phyloP scores from a whole-genome alignment of 1,140 invertebrate species.

The Dendroctonus valens region DNA sequence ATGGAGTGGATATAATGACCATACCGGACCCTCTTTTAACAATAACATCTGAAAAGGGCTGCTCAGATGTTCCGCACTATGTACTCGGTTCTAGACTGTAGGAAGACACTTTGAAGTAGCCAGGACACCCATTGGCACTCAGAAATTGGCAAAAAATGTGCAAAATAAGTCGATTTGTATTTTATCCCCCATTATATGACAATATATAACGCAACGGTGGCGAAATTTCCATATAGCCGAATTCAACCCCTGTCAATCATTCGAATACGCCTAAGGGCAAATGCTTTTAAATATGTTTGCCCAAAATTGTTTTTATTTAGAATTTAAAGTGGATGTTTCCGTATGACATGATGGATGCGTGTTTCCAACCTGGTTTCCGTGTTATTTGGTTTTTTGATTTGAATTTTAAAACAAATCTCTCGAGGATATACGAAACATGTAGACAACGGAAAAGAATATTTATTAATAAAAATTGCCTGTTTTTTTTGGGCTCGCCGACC shows the following conservation, averaged over 20 bases:
- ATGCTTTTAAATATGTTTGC: slow-evolving; percentile 49
- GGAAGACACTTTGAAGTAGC: too few relatives aligned
- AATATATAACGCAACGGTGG: slow-evolving; percentile 27
- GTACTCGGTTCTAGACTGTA: too few relatives aligned
- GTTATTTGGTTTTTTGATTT: slow-evolving; percentile 45
- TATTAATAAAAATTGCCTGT: slow-evolving; percentile 6
- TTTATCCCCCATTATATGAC: slow-evolving; percentile 26
- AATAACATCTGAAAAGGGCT: too few relatives aligned
- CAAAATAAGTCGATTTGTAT: slow-evolving; percentile 12
- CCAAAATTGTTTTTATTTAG: slow-evolving; percentile 49
- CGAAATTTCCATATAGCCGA: slow-evolving; percentile 31
- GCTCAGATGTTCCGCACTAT: too few relatives aligned
- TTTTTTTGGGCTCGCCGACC: background rate
- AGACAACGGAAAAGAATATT: slow-evolving; percentile 6
- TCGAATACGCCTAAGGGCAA: slow-evolving; percentile 40
- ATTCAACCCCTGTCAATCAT: slow-evolving; percentile 37
- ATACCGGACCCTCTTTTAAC: too few relatives aligned
- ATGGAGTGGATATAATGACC: too few relatives aligned
- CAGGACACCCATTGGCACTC: too few relatives aligned
- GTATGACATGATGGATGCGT: slow-evolving; percentile 47
- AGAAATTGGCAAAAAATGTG: background rate
- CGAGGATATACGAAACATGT: slow-evolving; percentile 19
- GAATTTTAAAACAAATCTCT: slow-evolving; percentile 41
- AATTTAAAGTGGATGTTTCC: slow-evolving; percentile 47
- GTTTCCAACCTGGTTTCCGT: slow-evolving; percentile 43